These are phyloP conservation scores for Drosophila peninsularis DNA, from an alignment of 2,888 invertebrate species.

Conservation along the genomic window DNA sequence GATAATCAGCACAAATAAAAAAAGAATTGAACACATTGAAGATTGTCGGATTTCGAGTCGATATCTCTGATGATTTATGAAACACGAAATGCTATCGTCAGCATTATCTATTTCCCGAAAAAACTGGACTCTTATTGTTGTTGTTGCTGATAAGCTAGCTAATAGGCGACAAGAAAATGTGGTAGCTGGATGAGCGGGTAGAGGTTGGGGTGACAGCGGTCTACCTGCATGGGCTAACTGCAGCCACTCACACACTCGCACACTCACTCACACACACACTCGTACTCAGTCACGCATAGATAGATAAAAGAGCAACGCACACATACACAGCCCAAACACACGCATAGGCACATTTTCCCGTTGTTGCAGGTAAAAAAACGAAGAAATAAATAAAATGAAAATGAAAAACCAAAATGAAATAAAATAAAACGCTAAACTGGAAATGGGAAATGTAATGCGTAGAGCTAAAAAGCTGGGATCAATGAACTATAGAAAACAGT, in stretches of 20 bases:
- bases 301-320: constrained; percentile 62
- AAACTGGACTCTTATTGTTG: constrained; percentile 46
- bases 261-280: constrained; percentile 19
- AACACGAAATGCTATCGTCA: constrained; percentile 20
- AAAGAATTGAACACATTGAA: constrained; percentile 1
- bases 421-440: constrained; percentile 74
- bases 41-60: constrained; percentile 1
- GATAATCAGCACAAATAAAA: background rate
- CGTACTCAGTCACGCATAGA: constrained; percentile 4
- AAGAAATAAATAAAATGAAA: constrained; percentile 16
- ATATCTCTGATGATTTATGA: constrained; percentile 34
- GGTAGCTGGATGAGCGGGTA: constrained; percentile 44
- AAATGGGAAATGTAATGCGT: constrained; percentile 78
- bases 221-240: constrained; percentile 54
- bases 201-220: constrained; percentile 6
- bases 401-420: constrained; percentile 49
- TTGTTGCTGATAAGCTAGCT: constrained; percentile 64
- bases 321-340: constrained; percentile 5
- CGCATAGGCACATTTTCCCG: constrained; percentile 68
- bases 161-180: constrained; percentile 70
- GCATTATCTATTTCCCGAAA: constrained; percentile 31
- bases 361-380: constrained; percentile 69
- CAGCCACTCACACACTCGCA: constrained; percentile 29
- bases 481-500: constrained; percentile 65
- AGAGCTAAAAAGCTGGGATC: constrained; percentile 71